Base-by-base conservation (phyloP, 2,888 invertebrate species). In the Agrochola litura region DNA sequence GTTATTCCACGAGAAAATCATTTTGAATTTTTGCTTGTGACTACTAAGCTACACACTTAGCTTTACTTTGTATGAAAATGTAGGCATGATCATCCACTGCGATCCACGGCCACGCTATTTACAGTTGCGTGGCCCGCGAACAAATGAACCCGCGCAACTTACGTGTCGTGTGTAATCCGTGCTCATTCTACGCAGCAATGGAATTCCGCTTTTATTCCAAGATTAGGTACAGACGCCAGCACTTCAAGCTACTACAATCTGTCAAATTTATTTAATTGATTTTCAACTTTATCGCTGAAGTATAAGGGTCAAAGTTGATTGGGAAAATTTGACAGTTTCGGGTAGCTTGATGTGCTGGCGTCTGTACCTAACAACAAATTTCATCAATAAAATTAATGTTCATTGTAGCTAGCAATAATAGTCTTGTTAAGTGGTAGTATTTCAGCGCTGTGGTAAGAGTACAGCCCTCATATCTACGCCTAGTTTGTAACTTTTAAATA, bases 401-500 rank as follows among this genome's bases (percentile, higher is more conserved):
- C 16, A 46, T 46, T 75, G 74, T 49, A 73, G 2, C 1, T 74
- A 74, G 78, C 64, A 77, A 63, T 75, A 76, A 56, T 37, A 75
- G 56, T 74, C 12, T 73, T n/a, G 25, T 30, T 65, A 16, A 30
- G 43, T 54, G n/a, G 12, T 78, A 63, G 76, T 76, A 82, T 68
- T 68, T 66, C 25, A 46, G 60, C 43, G 88, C 70, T 75, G 73
- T 73, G 77, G 63, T 85, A 67, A 30, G 22, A 58, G 41, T 65
- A 71, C 82, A 70, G 70, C 72, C 60, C n/a, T 60, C n/a, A 65
- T 66, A 61, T 63, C 46, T 71, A 6, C n/a, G 58, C 12, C 22
- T 77, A 76, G 68, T 54, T 66, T 83, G 49, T 86, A 88, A 64
- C 25, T 64, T 67, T 58, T 66, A 58, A 66, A 61, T 61, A 86